Conservation (phyloP, 2,888 invertebrate genomes). For the Galerucella calmariensis region DNA sequence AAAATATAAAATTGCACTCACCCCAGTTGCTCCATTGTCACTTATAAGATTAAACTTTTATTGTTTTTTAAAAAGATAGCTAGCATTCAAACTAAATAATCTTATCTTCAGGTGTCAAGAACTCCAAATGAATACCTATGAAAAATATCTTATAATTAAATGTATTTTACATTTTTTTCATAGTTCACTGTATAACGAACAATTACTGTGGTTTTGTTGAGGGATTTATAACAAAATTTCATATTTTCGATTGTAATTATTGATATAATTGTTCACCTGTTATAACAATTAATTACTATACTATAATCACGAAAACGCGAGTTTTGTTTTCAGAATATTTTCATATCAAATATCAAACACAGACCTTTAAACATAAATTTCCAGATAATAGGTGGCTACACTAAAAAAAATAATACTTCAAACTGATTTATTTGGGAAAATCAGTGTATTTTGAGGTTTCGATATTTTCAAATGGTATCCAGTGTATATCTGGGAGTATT, state of each 20-base stretch:
- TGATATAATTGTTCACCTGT: not conserved
- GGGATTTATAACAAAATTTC: not conserved
- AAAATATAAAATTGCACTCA: not conserved
- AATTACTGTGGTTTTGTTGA: not conserved
- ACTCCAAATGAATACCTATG: not conserved
- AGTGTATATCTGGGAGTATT: no score
- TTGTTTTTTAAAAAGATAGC: not conserved
- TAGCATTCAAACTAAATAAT: not conserved
- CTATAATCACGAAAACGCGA: not conserved
- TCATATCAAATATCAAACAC: conserved; percentile 5
- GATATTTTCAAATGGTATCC: no score
- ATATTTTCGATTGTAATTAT: not conserved
- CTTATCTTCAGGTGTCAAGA: not conserved
- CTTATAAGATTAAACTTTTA: not conserved
- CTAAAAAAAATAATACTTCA: not conserved
- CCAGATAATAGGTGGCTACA: not conserved
- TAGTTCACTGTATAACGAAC: not conserved
- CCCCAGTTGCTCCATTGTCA: conserved; percentile 1
- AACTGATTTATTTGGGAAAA: not conserved
- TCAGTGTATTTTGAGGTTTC: no score
- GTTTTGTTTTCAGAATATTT: not conserved
- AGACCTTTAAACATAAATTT: not conserved
- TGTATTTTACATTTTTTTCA: not conserved
- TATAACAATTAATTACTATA: not conserved
- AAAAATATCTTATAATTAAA: not conserved